Evolutionary conservation across 2,797 vertebrate genomes (phyloP).

Genomic region (Brachyalestes nurse): DNA sequence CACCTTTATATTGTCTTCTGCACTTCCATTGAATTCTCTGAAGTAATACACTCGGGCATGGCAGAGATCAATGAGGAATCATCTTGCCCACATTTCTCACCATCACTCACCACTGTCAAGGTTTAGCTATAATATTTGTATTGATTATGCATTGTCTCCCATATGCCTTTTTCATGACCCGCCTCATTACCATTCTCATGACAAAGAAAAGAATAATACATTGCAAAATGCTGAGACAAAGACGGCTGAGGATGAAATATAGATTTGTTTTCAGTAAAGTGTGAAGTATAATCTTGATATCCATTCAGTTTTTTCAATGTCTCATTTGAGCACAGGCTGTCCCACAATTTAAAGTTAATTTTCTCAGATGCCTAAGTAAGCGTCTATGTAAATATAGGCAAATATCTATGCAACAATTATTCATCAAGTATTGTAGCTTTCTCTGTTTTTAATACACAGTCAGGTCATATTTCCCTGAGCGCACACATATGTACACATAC

Average conservation of each 20-base stretch:
- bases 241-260: not conserved
- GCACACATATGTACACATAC: not conserved
- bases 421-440: not conserved
- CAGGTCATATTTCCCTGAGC: no score
- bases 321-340: not conserved
- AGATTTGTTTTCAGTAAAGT: not conserved
- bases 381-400: not conserved
- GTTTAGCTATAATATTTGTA: slow-evolving; percentile 42
- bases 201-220: not conserved
- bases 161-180: slow-evolving; percentile 22
- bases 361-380: no score
- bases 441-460: not conserved
- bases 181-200: not conserved
- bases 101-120: slow-evolving; percentile 30
- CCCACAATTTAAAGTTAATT: not conserved
- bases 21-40: not conserved
- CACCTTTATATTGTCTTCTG: slow-evolving; percentile 25
- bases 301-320: not conserved
- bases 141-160: slow-evolving; percentile 48
- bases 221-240: not conserved
- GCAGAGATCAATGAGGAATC: slow-evolving; percentile 48
- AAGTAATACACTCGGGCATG: slow-evolving; percentile 25
- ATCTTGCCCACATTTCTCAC: slow-evolving; percentile 36
- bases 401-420: not conserved
- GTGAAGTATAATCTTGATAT: not conserved